These are phyloP conservation scores for Dendrocincla fuliginosa DNA, from an alignment of 2,797 vertebrate genomes.

Conservation along the genomic window DNA sequence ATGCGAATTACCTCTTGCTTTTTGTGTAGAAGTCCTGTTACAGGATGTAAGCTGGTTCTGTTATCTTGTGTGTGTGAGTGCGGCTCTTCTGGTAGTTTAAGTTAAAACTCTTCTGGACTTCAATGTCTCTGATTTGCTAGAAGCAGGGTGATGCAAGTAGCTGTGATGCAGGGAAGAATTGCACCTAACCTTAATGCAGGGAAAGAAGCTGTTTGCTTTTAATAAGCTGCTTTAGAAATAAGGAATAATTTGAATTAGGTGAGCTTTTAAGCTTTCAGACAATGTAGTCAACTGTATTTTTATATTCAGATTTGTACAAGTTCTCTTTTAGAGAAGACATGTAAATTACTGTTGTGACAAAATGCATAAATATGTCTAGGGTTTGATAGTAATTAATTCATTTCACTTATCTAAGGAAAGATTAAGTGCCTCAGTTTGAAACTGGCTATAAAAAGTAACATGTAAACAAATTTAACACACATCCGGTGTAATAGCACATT, in stretches of 20 bases:
- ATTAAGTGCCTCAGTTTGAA: constrained; percentile 10
- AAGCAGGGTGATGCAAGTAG: not conserved
- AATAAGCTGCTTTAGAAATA: not conserved
- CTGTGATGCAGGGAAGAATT: not conserved
- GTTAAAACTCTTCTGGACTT: not conserved
- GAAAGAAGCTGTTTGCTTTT: not conserved
- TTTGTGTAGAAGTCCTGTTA: not conserved
- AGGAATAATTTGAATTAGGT: not conserved
- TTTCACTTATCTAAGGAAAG: constrained; percentile 25
- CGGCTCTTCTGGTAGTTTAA: not conserved
- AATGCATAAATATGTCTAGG: constrained; percentile 25
- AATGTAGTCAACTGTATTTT: constrained; percentile 15
- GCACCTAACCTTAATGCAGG: not conserved
- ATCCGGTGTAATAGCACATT: not conserved
- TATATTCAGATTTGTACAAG: not conserved
- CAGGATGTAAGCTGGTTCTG: not conserved
- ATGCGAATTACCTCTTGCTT: not conserved
- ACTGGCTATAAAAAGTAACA: constrained; percentile 27
- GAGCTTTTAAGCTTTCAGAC: constrained; percentile 9
- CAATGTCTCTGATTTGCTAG: not conserved
- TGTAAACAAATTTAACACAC: constrained; percentile 14
- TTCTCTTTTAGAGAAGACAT: not conserved
- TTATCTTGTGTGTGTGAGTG: not conserved
- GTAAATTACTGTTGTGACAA: constrained; percentile 61
- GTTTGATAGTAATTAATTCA: constrained; percentile 37